Evolutionary conservation across 2,797 vertebrate genomes (phyloP).

Genomic region (Fratercula arctica): DNA sequence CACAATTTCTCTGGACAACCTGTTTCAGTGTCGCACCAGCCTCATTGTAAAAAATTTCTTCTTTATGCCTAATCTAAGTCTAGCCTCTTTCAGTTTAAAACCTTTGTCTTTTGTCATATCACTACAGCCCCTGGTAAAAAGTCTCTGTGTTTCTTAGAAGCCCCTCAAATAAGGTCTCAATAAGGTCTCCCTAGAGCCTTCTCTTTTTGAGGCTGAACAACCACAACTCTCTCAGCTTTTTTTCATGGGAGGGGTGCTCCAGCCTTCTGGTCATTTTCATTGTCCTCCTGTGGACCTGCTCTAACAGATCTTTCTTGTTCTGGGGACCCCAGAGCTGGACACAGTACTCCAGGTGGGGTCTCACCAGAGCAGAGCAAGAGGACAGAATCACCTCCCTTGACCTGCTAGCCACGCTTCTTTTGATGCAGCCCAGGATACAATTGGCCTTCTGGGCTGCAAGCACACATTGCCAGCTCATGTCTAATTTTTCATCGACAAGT

Average conservation of each 20-base stretch:
- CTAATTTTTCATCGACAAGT: not conserved
- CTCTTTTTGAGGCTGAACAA: not conserved
- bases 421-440: not conserved
- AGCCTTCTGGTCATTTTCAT: not conserved
- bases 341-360: not conserved
- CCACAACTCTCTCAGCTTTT: rapidly evolving
- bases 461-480: rapidly evolving
- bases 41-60: not conserved
- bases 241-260: not conserved
- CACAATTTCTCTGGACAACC: not conserved
- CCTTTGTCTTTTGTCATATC: too few species aligned
- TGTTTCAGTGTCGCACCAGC: rapidly evolving
- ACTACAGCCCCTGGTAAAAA: not conserved
- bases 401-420: not conserved
- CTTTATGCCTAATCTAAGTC: too few species aligned
- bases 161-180: not conserved
- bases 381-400: not conserved
- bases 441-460: not conserved
- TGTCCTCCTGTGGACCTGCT: not conserved
- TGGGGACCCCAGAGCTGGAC: not conserved
- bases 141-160: not conserved
- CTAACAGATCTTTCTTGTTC: not conserved
- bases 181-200: not conserved
- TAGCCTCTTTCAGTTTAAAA: too few species aligned
- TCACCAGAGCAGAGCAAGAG: not conserved